A percentile compares a stretch with the other conserved stretches of the same genome.
Conservation (phyloP, 2,888 invertebrate species). For the Harmothoe impar region DNA sequence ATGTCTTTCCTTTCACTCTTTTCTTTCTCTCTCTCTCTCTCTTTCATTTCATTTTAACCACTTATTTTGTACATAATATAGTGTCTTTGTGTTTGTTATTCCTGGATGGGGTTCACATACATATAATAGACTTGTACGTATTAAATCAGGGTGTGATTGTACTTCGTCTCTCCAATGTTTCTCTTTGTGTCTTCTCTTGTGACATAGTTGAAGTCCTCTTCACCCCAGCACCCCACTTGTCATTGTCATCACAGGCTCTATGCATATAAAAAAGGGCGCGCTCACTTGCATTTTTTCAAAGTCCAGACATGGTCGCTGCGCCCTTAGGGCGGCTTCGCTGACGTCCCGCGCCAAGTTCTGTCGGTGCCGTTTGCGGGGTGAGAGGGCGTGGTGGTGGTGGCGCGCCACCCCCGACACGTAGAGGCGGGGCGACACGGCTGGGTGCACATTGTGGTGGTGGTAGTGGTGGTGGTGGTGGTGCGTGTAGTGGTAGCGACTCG, state of each 20-base stretch:
- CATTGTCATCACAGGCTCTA: constrained; percentile 61
- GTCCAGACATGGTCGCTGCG: constrained; percentile 94
- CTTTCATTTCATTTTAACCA: no score
- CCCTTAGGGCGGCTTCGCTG: constrained; percentile 76
- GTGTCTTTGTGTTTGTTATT: constrained; percentile 32
- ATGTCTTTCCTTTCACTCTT: neutral
- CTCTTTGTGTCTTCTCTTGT: neutral
- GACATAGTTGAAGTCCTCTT: neutral
- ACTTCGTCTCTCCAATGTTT: neutral
- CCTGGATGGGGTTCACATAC: constrained; percentile 49
- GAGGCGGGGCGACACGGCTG: constrained; percentile 85
- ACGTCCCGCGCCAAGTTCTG: constrained; percentile 85
- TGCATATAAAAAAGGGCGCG: constrained; percentile 61
- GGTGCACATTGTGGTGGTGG: constrained; percentile 45
- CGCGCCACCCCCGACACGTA: constrained; percentile 81
- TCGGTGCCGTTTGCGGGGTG: constrained; percentile 87
- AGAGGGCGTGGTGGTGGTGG: constrained; percentile 83
- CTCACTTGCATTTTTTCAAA: constrained; percentile 95
- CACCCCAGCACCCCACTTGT: constrained; percentile 55
- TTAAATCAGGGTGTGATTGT: neutral
- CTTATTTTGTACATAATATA: constrained; percentile 39
- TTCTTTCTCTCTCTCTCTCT: no score
- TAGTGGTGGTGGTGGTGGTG: constrained; percentile 57
- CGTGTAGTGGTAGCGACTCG: constrained; percentile 74
- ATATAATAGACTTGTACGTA: neutral